Evolutionary conservation across 1,140 invertebrate genomes (phyloP).

Genomic region (Potamilus streckersoni): DNA sequence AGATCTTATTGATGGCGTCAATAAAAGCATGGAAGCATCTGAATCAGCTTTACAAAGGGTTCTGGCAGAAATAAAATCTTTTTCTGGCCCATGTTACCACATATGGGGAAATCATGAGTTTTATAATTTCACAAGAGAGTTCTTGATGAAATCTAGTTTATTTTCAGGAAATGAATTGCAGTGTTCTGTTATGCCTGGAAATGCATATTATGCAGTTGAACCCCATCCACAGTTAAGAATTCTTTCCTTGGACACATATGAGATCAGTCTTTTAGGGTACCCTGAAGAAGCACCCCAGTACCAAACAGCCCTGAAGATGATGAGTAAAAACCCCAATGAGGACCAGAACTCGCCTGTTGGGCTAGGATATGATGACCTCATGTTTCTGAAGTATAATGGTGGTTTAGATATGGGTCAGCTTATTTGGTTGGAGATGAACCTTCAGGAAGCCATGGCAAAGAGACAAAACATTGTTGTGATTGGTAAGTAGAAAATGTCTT

Average conservation of each 20-base stretch:
- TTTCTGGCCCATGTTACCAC: conserved; percentile 58
- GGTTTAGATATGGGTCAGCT: conserved; percentile 61
- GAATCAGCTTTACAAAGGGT: conserved; percentile 31
- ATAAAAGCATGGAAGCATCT: conserved; percentile 34
- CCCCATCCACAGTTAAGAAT: conserved; percentile 52
- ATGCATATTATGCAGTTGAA: conserved; percentile 57
- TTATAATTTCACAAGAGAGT: conserved; percentile 62
- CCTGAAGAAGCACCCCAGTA: conserved; percentile 15
- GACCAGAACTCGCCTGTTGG: conserved; percentile 54
- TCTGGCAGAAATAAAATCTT: conserved; percentile 30
- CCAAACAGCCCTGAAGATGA: conserved; percentile 15
- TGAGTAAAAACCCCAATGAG: conserved; percentile 51
- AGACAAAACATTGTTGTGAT: conserved; percentile 48
- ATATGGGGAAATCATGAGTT: conserved; percentile 67
- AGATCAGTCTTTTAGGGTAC: conserved; percentile 60
- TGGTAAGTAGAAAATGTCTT: conserved; percentile 28
- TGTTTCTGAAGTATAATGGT: conserved; percentile 66
- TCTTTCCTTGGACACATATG: conserved; percentile 64
- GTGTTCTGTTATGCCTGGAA: conserved; percentile 15
- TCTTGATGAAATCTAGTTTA: conserved; percentile 40
- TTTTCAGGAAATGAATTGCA: conserved; percentile 22
- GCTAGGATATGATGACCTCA: conserved; percentile 44
- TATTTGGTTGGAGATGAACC: conserved; percentile 56
- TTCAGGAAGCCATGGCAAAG: conserved; percentile 49
- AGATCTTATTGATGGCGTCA: conserved; percentile 67